Evolutionary conservation across 2,797 vertebrate species (phyloP), one percentile per base, ranked within the genome.

Genomic region (Sebastes taczanowskii): DNA sequence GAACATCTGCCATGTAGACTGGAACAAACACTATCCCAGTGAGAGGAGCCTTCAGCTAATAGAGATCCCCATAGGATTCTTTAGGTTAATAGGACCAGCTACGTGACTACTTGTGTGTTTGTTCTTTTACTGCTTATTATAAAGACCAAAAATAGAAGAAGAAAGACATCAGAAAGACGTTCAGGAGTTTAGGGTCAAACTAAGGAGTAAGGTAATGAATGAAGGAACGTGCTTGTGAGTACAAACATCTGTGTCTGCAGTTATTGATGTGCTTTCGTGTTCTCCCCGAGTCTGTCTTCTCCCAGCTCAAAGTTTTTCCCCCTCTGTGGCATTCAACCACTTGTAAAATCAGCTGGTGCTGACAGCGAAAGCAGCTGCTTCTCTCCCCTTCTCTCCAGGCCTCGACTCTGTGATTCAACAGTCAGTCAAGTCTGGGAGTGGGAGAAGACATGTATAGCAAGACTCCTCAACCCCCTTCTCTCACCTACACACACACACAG

Each of bases 1-100:
- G 89, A 93, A 92, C 94, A 93, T 92, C 93, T 94, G 92, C 91
- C 86, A 85, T 42, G 77, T 80, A 75, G 89, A 87, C 76, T 85
- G 86, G 71, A 91, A 89, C 91, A 91, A 90, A 92, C 85, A 88
- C 65, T 53, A 55, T 88, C 76, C 91, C 91, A 70, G 72, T 5
- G 80, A 91, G 90, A 78, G 74, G 32, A 81, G 86, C 77, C 80
- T 89, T 88, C 74, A 85, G 88, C 83, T 87, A 88, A 88, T 66
- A 87, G 61, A 83, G 74, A 82, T 79, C 74, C 90, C 86, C 75
- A 53, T 11, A 90, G 91, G 88, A 91, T 77, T 84, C 60, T 70
- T 81, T 59, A 89, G 92, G 90, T 90, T 93, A 92, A 94, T 90
- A 89, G 84, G 85, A 90, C 72, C 70, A 63, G 70, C 72, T 71